Percentiles rank a stretch among this genome's conserved stretches.
These are phyloP conservation scores for Julus scandinavius DNA, from an alignment of 2,888 invertebrate genomes.

Conservation along the genomic window DNA sequence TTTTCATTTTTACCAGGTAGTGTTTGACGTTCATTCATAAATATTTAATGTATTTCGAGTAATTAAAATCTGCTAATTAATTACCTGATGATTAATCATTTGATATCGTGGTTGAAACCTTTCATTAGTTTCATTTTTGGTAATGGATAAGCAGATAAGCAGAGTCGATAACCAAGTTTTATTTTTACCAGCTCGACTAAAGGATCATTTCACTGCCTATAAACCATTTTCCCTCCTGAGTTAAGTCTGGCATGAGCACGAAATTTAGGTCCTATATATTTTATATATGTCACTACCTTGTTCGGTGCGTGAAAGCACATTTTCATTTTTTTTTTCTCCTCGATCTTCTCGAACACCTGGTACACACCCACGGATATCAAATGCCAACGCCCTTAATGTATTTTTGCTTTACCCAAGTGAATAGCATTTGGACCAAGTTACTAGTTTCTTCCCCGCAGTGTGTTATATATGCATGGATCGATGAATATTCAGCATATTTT, in stretches of 20 bases:
- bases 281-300: conserved; percentile 39
- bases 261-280: background rate
- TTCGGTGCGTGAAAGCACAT: conserved; percentile 33
- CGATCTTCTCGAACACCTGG: conserved; percentile 47
- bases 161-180: background rate
- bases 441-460: conserved; percentile 3
- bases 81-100: background rate
- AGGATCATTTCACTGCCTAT: background rate
- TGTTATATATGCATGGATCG: conserved; percentile 35
- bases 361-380: conserved; percentile 46
- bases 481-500: conserved; percentile 45
- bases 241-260: background rate
- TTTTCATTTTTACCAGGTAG: background rate
- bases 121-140: background rate
- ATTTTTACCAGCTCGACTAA: background rate
- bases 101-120: background rate
- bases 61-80: background rate
- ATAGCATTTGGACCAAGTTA: conserved; percentile 17
- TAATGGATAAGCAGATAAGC: conserved; percentile 8
- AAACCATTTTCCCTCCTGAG: conserved; percentile 24
- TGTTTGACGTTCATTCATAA: background rate
- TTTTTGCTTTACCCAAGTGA: conserved; percentile 37
- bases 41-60: background rate
- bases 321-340: conserved; percentile 24
- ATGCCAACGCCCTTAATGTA: conserved; percentile 49